Base-by-base conservation (phyloP, 2,113 vertebrate species). In the Oncorhynchus mykiss region DNA sequence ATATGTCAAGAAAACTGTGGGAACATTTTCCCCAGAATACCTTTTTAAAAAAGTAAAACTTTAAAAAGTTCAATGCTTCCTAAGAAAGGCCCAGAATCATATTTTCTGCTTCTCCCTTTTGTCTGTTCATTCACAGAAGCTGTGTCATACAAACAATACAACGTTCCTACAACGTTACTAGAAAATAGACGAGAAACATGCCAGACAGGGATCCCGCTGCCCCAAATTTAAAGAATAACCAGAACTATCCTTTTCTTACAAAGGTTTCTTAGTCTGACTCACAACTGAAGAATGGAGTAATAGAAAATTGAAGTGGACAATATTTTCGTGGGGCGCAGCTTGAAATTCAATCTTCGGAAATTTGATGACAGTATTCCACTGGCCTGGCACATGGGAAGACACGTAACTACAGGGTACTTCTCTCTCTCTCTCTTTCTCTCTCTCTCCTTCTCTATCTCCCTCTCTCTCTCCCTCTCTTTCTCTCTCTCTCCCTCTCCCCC, bases 301-400 rank as follows among this genome's bases (percentile, higher is more conserved):
- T 85, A 87, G 88, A 89, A 87, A 31, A 84, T 25, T 34, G 13
- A 62, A 80, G 83, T 67, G 87, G 85, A 84, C 91, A 91, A 75
- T 82, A 78, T 88, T 91, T 90, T 72, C 60, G 62, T 75, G 59
- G 64, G 20, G 54, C n/a, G 18, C 18, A 48, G 59, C 79, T 82
- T 92, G 90, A 90, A 92, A 92, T 87, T 81, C 78, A 88, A 91
- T 88, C 86, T 85, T 62, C 74, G 77, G 84, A 71, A 73, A 78
- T 76, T 82, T 81, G 86, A 89, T 89, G 89, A 90, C 86, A 88
- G 90, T 86, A 79, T 83, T 82, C 79, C 77, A 60, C 83, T 80
- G 79, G 83, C 89, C 83, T 86, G 87, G 84, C 84, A 74, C 77
- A 84, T 76, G 79, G 88, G 87, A 91, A 88, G 88, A 85, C 25